These are phyloP conservation scores for Drosophila vallismaia DNA, from an alignment of 2,888 invertebrate species.

Conservation along the genomic window DNA sequence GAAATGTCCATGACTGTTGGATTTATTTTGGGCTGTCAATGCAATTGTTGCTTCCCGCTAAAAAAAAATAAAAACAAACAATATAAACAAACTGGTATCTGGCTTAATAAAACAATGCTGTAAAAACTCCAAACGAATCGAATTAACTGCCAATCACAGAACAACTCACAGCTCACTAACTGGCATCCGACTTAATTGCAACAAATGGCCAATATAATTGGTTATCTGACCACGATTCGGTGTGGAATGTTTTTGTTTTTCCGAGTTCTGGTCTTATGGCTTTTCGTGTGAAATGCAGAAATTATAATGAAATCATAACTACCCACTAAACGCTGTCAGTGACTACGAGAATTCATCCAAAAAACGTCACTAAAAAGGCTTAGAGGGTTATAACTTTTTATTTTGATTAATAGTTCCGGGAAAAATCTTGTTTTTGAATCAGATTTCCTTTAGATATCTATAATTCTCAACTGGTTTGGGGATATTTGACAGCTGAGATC, in stretches of 20 bases:
- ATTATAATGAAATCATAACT: constrained; percentile 33
- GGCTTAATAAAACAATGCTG: constrained; percentile 18
- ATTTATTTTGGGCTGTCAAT: constrained; percentile 41
- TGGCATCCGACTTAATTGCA: constrained; percentile 24
- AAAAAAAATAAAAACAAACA: neutral
- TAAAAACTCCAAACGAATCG: constrained; percentile 18
- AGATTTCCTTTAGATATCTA: neutral
- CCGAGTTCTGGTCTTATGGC: neutral
- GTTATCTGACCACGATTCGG: constrained; percentile 36
- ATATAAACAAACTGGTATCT: constrained; percentile 1
- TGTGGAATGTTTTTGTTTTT: constrained; percentile 34
- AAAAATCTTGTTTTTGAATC: neutral
- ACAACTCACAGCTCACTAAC: constrained; percentile 1
- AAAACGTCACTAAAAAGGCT: neutral
- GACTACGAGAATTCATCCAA: neutral
- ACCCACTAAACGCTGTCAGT: neutral
- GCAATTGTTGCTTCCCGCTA: constrained; percentile 13
- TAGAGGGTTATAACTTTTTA: neutral
- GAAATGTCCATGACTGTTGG: constrained; percentile 48
- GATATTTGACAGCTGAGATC: no score
- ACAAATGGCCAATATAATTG: constrained; percentile 34
- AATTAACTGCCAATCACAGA: constrained; percentile 1
- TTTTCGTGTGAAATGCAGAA: constrained; percentile 36
- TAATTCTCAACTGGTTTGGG: neutral
- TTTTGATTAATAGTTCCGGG: neutral